Conservation (phyloP, 1,140 invertebrate species). For the Drosophila ficusphila region DNA sequence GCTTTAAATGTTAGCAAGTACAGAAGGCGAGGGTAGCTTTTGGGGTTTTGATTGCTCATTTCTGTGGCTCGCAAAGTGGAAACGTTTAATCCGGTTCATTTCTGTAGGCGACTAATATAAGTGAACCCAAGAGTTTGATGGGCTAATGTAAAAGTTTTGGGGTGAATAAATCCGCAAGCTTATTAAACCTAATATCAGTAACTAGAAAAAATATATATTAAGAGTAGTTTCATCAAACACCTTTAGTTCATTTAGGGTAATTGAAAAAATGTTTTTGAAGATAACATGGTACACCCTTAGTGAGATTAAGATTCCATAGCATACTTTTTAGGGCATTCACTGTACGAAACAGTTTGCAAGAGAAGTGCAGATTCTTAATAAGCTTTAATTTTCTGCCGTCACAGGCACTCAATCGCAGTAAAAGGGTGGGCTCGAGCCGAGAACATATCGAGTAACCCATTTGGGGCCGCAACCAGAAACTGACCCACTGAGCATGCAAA, state of each 20-base stretch:
- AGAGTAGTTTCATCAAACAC: too few species aligned
- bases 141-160: too few species aligned
- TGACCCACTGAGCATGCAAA: conserved; percentile 79
- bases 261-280: too few species aligned
- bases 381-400: conserved; percentile 28
- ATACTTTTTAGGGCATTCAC: background rate
- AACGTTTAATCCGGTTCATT: background rate
- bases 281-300: too few species aligned
- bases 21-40: conserved; percentile 14
- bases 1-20: conserved; percentile 57
- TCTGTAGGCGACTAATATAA: too few species aligned
- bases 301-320: background rate
- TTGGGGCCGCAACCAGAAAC: conserved; percentile 31
- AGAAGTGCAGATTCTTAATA: conserved; percentile 7
- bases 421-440: background rate
- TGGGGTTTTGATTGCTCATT: background rate
- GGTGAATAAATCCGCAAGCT: too few species aligned
- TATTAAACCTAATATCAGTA: too few species aligned
- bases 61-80: background rate
- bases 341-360: background rate
- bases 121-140: too few species aligned
- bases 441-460: conserved; percentile 48
- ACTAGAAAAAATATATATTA: too few species aligned
- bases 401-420: conserved; percentile 1
- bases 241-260: too few species aligned